These are phyloP conservation scores for Emys orbicularis DNA, from an alignment of 2,797 vertebrate genomes.

Conservation along the genomic window DNA sequence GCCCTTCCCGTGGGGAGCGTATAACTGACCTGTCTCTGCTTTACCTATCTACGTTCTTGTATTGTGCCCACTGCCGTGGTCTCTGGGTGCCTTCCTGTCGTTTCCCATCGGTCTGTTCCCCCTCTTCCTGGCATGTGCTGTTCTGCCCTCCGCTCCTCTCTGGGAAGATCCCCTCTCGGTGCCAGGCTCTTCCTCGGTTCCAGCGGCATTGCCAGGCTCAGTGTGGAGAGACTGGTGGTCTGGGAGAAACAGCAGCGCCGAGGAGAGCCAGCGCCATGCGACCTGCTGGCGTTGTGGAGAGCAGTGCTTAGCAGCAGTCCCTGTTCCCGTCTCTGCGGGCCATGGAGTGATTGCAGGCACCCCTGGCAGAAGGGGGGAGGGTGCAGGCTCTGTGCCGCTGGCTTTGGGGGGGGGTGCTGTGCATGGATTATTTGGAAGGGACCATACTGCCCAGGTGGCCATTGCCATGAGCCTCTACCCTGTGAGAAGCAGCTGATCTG, in stretches of 20 bases:
- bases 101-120: not conserved
- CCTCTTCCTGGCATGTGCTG: not conserved
- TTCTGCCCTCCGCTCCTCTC: accelerated
- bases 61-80: not conserved
- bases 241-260: not conserved
- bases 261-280: accelerated
- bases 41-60: not conserved
- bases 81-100: accelerated
- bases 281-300: not conserved
- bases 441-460: not conserved
- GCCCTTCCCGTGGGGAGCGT: not conserved
- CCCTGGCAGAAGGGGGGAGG: not conserved
- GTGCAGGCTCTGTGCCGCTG: accelerated
- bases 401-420: accelerated
- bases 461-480: not conserved
- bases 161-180: accelerated
- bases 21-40: not conserved
- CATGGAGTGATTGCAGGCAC: not conserved
- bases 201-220: accelerated
- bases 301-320: not conserved
- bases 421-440: too few species aligned
- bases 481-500: not conserved
- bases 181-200: accelerated
- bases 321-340: not conserved
- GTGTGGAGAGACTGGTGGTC: not conserved